Percentiles rank a stretch among this genome's conserved stretches.
These are phyloP conservation scores for Listronotus oregonensis DNA, from an alignment of 1,140 invertebrate genomes.

Conservation along the genomic window DNA sequence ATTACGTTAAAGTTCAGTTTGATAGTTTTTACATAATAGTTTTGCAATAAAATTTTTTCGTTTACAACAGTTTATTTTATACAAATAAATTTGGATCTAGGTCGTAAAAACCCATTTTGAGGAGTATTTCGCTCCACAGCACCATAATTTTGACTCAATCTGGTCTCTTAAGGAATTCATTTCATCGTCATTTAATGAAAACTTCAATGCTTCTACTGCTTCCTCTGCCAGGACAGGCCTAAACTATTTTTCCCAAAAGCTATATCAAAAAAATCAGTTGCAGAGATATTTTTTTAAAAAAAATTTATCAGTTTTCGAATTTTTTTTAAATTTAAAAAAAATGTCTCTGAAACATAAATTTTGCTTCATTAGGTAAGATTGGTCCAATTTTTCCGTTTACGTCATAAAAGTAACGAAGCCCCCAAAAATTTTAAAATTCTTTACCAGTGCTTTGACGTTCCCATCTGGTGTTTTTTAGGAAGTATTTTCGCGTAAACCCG, in stretches of 20 bases:
- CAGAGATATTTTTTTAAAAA: slow-evolving; percentile 7
- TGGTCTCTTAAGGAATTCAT: no score
- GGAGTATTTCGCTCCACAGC: no score
- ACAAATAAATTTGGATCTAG: no score
- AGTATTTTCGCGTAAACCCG: slow-evolving; percentile 1
- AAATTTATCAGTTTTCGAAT: slow-evolving; percentile 9
- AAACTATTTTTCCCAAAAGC: slow-evolving; percentile 5
- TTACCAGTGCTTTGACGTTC: background rate
- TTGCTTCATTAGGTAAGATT: background rate
- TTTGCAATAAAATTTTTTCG: no score
- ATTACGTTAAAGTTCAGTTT: no score
- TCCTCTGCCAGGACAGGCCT: background rate
- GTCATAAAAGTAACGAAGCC: slow-evolving; percentile 15
- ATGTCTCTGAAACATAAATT: slow-evolving; percentile 4
- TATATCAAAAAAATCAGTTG: slow-evolving; percentile 19
- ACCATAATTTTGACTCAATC: no score
- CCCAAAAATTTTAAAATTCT: background rate
- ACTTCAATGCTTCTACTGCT: background rate
- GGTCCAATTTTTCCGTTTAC: background rate
- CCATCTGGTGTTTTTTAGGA: background rate
- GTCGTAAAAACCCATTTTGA: no score
- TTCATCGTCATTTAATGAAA: background rate
- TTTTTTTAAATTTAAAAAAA: background rate
- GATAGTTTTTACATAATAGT: no score
- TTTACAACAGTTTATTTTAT: no score